Evolutionary conservation across 2,888 invertebrate species (phyloP).

Genomic region (Athripsodes cinereus): DNA sequence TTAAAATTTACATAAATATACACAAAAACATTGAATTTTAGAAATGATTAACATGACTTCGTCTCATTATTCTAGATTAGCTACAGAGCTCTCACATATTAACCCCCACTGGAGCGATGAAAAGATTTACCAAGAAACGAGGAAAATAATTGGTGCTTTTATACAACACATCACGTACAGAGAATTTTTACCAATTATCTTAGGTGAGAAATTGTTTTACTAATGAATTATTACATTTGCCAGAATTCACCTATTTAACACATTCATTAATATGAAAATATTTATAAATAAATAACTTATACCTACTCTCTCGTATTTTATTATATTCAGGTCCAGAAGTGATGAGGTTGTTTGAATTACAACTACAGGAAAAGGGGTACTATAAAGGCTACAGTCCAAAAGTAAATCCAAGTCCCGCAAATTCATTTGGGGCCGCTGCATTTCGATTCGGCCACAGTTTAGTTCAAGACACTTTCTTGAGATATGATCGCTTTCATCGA

Average conservation of each 20-base stretch:
- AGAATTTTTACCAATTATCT: conserved; percentile 75
- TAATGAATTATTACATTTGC: too few species aligned
- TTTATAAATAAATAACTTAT: background rate
- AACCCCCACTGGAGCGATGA: conserved; percentile 89
- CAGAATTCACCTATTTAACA: background rate
- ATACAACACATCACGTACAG: conserved; percentile 79
- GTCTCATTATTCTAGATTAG: conserved; percentile 54
- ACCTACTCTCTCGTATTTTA: background rate
- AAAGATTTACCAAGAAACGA: conserved; percentile 75
- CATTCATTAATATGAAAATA: too few species aligned
- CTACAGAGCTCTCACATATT: conserved; percentile 60
- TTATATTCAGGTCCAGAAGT: conserved; percentile 58
- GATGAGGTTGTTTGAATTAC: conserved; percentile 67
- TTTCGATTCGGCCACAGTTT: conserved; percentile 84
- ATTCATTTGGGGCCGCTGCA: conserved; percentile 75
- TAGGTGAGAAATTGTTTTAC: too few species aligned
- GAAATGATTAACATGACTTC: too few species aligned
- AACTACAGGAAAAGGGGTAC: conserved; percentile 60
- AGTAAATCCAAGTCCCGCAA: conserved; percentile 68
- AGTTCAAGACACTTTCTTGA: conserved; percentile 70
- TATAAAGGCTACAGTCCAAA: conserved; percentile 64
- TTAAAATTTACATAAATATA: too few species aligned
- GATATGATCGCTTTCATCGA: conserved; percentile 64
- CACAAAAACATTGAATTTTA: background rate
- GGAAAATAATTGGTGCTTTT: conserved; percentile 74